A percentile compares a stretch with the other conserved stretches of the same genome.
Evolutionary conservation across 2,797 vertebrate genomes (phyloP).

Genomic region (Lagodon rhomboides): DNA sequence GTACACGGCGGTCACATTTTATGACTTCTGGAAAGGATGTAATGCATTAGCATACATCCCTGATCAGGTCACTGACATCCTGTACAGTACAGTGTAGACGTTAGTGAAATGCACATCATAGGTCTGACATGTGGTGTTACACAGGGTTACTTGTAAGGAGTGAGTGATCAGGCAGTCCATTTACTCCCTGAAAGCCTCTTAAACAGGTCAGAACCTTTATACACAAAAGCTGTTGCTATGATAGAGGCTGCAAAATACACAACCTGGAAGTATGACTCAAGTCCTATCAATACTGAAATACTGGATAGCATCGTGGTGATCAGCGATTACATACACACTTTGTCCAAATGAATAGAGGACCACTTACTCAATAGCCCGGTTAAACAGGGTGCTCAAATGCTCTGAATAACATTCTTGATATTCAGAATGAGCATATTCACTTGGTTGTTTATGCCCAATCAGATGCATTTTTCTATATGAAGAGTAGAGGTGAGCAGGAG

Average conservation of each 20-base stretch:
- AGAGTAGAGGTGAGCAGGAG: neutral
- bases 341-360: neutral
- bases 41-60: neutral
- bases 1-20: neutral
- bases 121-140: neutral
- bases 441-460: neutral
- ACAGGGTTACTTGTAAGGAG: slow-evolving; percentile 3
- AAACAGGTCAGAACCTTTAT: slow-evolving; percentile 12
- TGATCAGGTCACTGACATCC: neutral
- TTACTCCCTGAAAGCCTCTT: neutral
- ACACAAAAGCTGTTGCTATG: neutral
- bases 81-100: neutral
- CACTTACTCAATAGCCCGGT: neutral
- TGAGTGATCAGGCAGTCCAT: neutral
- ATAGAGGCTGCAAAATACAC: neutral
- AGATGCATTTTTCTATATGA: neutral
- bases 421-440: neutral
- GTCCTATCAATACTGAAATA: slow-evolving; percentile 14
- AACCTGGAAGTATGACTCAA: slow-evolving; percentile 1
- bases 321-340: neutral
- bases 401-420: neutral
- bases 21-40: slow-evolving; percentile 8
- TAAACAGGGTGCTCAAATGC: neutral
- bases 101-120: slow-evolving; percentile 4
- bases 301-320: neutral